Conservation (phyloP, 1,140 invertebrate species). For the Pseudoatta argentina region DNA sequence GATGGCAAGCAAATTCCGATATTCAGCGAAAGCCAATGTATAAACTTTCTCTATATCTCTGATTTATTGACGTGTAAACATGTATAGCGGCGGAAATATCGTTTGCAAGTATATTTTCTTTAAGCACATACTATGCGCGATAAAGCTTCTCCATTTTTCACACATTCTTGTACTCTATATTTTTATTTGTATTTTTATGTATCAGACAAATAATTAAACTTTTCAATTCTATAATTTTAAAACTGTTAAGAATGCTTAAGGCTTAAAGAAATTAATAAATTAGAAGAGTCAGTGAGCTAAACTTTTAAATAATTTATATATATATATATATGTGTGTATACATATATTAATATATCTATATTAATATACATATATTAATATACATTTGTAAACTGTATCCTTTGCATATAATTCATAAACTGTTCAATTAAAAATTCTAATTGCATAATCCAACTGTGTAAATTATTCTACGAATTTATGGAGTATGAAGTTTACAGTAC, state of each 20-base stretch:
- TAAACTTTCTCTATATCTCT: slow-evolving; percentile 9
- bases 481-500: slow-evolving; percentile 31
- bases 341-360: no score
- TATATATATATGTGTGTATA: not conserved
- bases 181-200: not conserved
- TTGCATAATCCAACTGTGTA: slow-evolving; percentile 14
- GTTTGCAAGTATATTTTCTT: not conserved
- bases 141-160: not conserved
- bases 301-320: not conserved
- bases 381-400: not conserved
- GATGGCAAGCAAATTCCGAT: slow-evolving; percentile 23
- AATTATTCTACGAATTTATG: slow-evolving; percentile 33
- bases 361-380: no score
- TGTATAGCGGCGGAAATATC: not conserved
- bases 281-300: not conserved
- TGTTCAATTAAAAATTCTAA: not conserved
- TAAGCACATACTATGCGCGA: not conserved
- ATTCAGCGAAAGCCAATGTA: not conserved
- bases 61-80: slow-evolving; percentile 24
- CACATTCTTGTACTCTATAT: not conserved
- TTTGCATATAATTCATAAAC: not conserved
- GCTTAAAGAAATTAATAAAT: not conserved
- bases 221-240: not conserved
- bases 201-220: not conserved
- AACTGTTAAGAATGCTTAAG: not conserved